phyloP scores from a whole-genome alignment of 2,797 vertebrate species.

The Brachymystax lenok region DNA sequence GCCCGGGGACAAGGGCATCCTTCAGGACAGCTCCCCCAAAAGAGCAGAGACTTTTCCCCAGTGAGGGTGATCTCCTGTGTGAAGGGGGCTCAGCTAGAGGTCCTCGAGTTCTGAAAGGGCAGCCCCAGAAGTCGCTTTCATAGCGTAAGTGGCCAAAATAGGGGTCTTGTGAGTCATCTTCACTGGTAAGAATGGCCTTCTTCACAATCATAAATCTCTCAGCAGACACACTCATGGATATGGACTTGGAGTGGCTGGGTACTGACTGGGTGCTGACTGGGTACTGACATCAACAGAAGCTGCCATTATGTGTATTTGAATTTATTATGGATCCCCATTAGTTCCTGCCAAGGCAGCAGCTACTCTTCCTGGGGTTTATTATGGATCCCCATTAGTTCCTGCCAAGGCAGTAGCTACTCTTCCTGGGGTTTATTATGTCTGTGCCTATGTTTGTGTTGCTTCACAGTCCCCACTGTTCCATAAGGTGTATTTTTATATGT shows the following conservation, averaged over 20 bases:
- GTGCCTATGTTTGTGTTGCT: no score
- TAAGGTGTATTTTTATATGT: no score
- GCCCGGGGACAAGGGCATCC: slow-evolving; percentile 72
- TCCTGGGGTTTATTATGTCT: no score
- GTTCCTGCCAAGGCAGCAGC: no score
- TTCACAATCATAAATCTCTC: slow-evolving; percentile 80
- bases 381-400: no score
- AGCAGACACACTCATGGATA: slow-evolving; percentile 71
- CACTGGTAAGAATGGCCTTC: slow-evolving; percentile 84
- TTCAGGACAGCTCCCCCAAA: slow-evolving; percentile 62
- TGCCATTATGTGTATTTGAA: no score
- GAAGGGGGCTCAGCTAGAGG: slow-evolving; percentile 77
- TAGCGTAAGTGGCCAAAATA: slow-evolving; percentile 80
- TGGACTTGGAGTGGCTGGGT: slow-evolving; percentile 45
- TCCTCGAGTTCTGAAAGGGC: slow-evolving; percentile 81
- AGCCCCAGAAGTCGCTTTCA: slow-evolving; percentile 80
- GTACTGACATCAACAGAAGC: background rate
- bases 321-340: no score
- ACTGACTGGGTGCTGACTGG: no score
- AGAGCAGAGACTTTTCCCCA: slow-evolving; percentile 63
- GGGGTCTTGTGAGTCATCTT: slow-evolving; percentile 88
- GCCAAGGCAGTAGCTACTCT: no score
- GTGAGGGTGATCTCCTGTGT: slow-evolving; percentile 74
- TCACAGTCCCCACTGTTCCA: no score
- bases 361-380: no score